Evolutionary conservation across 2,888 invertebrate species (phyloP).

Genomic region (Epirrhoe tristata): DNA sequence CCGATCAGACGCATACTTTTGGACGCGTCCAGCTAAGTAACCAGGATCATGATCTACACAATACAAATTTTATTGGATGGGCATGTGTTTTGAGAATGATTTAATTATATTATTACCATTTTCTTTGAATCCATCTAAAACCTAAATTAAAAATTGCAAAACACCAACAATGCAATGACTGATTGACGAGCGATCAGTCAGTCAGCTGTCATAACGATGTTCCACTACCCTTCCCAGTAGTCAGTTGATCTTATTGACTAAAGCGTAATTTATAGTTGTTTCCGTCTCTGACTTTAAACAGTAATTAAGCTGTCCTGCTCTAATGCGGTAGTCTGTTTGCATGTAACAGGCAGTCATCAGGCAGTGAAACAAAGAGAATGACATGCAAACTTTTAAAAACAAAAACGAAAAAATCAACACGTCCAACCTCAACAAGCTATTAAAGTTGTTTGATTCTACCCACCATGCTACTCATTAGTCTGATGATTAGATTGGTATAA

Average conservation of each 20-base stretch:
- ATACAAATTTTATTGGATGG: conserved; percentile 12
- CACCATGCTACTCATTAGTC: too few species aligned
- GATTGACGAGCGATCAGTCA: conserved; percentile 27
- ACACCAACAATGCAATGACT: conserved; percentile 61
- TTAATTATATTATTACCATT: conserved; percentile 67
- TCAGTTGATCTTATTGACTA: not conserved
- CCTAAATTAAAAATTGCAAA: conserved; percentile 61
- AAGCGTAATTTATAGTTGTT: not conserved
- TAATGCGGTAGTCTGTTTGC: conserved; percentile 4
- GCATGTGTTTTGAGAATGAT: not conserved
- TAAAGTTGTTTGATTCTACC: too few species aligned
- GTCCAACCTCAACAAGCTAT: not conserved
- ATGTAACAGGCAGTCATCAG: not conserved
- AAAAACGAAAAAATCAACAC: not conserved
- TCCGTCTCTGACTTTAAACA: not conserved
- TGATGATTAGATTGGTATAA: too few species aligned
- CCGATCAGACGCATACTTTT: conserved; percentile 31
- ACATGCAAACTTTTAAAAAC: conserved; percentile 51
- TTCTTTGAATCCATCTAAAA: conserved; percentile 75
- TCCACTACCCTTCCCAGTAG: conserved; percentile 1
- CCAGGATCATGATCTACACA: not conserved
- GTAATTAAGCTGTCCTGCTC: not conserved
- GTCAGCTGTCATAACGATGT: conserved; percentile 48
- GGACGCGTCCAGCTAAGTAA: conserved; percentile 6
- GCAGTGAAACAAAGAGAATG: conserved; percentile 44